Conservation (phyloP, 1,140 invertebrate species). For the Drepana arcuata region DNA sequence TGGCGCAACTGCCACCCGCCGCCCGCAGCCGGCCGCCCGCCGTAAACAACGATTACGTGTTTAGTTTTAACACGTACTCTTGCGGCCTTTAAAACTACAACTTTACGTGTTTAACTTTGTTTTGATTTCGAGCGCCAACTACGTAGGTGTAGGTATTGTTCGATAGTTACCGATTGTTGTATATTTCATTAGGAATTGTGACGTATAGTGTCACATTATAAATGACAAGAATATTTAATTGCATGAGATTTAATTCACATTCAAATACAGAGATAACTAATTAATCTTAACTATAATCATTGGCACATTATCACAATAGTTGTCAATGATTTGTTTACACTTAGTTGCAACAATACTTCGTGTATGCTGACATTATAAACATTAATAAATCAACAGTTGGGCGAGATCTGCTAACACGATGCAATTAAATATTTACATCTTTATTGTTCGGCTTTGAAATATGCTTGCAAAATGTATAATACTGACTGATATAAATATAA, state of each 20-base stretch:
- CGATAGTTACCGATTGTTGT: not conserved
- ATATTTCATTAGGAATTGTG: not conserved
- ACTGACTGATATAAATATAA: too few relatives aligned
- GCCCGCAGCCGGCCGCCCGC: slow-evolving; percentile 15
- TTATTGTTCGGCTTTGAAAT: too few relatives aligned
- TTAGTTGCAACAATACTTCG: too few relatives aligned
- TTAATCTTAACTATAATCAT: slow-evolving; percentile 53
- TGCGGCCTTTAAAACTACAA: slow-evolving; percentile 44
- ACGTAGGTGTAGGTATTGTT: slow-evolving; percentile 12
- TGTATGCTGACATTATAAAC: too few relatives aligned
- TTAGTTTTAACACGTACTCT: slow-evolving; percentile 31
- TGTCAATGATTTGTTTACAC: slow-evolving; percentile 54
- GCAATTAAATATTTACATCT: too few relatives aligned
- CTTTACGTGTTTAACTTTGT: slow-evolving; percentile 45
- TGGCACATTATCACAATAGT: slow-evolving; percentile 68
- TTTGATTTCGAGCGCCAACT: slow-evolving; percentile 43
- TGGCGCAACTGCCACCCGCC: slow-evolving; percentile 15
- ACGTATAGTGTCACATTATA: not conserved
- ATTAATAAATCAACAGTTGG: slow-evolving; percentile 7
- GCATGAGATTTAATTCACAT: slow-evolving; percentile 12
- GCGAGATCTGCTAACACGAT: too few relatives aligned
- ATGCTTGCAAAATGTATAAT: too few relatives aligned
- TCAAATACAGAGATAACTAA: slow-evolving; percentile 9
- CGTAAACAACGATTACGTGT: slow-evolving; percentile 37
- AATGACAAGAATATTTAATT: not conserved